Evolutionary conservation across 1,140 invertebrate species (phyloP), one percentile per base, ranked within the genome.

Genomic region (Venturia canescens): DNA sequence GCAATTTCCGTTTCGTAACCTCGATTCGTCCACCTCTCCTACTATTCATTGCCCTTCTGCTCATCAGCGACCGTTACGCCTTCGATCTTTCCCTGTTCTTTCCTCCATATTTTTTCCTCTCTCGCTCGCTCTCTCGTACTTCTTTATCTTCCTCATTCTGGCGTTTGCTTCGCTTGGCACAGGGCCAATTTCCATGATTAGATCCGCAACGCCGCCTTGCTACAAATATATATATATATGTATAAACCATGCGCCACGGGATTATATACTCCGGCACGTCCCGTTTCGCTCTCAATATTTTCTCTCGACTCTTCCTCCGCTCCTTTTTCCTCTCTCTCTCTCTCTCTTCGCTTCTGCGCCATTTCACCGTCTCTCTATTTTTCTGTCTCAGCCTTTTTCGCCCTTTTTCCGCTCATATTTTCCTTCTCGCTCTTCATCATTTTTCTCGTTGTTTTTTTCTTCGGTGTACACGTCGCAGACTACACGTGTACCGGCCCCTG

Each of bases 111-210:
- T 38, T 29, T 50, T 29, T 34, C 21, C 53, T 77, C 18, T 79
- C 26, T 69, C 63, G 27, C 18, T 50, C 21, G 4, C 53, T 1
- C 53, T 57, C 16, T 57, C 21, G 26, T 29, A 23, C 21, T 26
- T 77, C 18, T 79, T 26, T 84, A 79, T 69, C 66, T 31, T 69
- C n/a, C 66, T 69, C 66, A 69, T 69, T 69, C 29, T 27, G 66
- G 66, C 86, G 83, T 84, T 85, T 82, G 79, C 83, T 85, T 83
- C 67, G 71, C 80, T 85, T 87, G 87, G 85, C 84, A 81, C 27
- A 74, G 66, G 79, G 83, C 86, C 86, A 88, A 76, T 82, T 86
- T 86, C 86, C 85, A 87, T 86, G 88, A 88, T 89, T 87, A 89
- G 86, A 87, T 86, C 86, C 82, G 67, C 79, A 79, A 57, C 26